Conservation (phyloP, 2,113 vertebrate genomes). For the Sinocyclocheilus grahami region DNA sequence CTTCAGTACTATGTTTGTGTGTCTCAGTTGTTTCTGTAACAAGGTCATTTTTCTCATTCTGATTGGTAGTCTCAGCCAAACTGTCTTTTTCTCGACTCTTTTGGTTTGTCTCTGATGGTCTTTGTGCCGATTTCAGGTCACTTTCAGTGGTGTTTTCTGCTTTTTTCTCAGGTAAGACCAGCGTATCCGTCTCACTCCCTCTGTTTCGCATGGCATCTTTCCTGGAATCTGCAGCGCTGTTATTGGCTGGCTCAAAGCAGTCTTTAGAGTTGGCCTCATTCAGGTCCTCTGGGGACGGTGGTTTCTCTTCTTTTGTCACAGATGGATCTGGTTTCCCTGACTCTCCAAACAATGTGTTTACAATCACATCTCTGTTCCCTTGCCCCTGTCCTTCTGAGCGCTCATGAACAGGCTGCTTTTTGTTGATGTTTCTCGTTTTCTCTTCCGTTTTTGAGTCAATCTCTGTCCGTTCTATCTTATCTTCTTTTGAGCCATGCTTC, state of each 20-base stretch:
- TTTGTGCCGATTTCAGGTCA: not conserved
- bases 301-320: slow-evolving; percentile 21
- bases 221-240: not conserved
- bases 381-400: not conserved
- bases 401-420: not conserved
- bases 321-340: slow-evolving; percentile 30
- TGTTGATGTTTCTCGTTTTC: slow-evolving; percentile 9
- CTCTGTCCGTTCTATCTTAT: slow-evolving; percentile 10
- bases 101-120: not conserved
- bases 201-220: not conserved
- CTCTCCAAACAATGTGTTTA: slow-evolving; percentile 16
- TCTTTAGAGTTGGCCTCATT: slow-evolving; percentile 4
- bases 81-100: not conserved
- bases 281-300: not conserved
- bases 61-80: not conserved
- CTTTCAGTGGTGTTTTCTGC: not conserved
- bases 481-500: not conserved
- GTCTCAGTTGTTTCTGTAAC: not conserved
- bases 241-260: not conserved
- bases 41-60: not conserved
- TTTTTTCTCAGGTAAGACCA: slow-evolving; percentile 13
- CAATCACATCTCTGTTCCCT: slow-evolving; percentile 30
- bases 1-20: not conserved
- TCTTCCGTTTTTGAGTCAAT: slow-evolving; percentile 30
- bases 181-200: not conserved